These are phyloP conservation scores for Eira barbara DNA, from an alignment of 2,113 vertebrate genomes.

Conservation along the genomic window DNA sequence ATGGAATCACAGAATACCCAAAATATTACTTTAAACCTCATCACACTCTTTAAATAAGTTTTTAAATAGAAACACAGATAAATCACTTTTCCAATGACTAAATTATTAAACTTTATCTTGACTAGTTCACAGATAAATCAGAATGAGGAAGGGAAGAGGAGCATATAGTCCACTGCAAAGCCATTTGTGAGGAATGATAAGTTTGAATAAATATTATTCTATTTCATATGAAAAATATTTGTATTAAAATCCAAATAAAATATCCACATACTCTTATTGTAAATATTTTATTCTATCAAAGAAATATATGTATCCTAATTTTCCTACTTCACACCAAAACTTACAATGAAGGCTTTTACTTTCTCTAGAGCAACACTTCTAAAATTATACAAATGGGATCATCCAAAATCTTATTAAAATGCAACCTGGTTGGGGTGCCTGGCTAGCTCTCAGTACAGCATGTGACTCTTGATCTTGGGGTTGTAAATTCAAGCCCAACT, in stretches of 20 bases:
- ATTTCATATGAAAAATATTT: not conserved
- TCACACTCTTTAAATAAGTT: not conserved
- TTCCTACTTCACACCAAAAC: not conserved
- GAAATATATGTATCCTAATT: not conserved
- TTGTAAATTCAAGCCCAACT: not conserved
- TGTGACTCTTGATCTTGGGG: not conserved
- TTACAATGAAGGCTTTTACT: not conserved
- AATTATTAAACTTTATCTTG: not conserved
- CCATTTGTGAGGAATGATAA: not conserved
- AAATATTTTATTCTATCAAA: not conserved
- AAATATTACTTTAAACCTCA: not conserved
- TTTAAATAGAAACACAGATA: not conserved
- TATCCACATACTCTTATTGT: not conserved
- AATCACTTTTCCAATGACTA: not conserved
- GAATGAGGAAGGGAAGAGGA: not conserved
- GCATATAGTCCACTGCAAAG: not conserved
- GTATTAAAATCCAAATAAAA: conserved; percentile 15
- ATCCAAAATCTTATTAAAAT: not conserved
- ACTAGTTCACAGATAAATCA: not conserved
- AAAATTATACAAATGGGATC: not conserved
- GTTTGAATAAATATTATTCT: not conserved
- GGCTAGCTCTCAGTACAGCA: not conserved
- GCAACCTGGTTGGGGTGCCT: not conserved
- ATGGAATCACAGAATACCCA: not conserved
- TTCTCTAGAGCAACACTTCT: not conserved